phyloP scores from a whole-genome alignment of 2,888 invertebrate species.

The Halocaridina rubra region DNA sequence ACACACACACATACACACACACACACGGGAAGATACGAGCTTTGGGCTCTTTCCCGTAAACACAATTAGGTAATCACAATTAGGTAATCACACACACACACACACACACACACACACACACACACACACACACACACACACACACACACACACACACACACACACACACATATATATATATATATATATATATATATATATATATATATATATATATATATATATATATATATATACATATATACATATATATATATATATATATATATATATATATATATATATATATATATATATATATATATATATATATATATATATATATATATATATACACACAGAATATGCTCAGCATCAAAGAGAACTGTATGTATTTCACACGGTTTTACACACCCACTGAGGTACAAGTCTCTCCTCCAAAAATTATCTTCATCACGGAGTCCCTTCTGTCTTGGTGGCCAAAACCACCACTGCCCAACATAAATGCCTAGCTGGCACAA shows the following conservation, averaged over 20 bases:
- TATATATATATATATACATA: conserved; percentile 45
- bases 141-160: neutral
- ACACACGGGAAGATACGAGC: too few species aligned
- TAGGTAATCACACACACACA: neutral
- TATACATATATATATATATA: conserved; percentile 35
- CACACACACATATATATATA: conserved; percentile 4
- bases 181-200: conserved; percentile 25
- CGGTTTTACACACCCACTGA: too few species aligned
- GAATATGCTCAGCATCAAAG: too few species aligned
- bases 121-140: neutral
- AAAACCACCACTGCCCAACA: too few species aligned
- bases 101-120: neutral
- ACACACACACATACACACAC: too few species aligned
- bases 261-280: conserved; percentile 28
- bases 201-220: conserved; percentile 44
- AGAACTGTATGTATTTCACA: too few species aligned
- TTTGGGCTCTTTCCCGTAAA: too few species aligned
- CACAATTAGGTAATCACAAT: too few species aligned
- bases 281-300: conserved; percentile 30
- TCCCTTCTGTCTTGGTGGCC: too few species aligned
- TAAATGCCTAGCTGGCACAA: too few species aligned
- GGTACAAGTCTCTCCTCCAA: too few species aligned
- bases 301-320: conserved; percentile 9
- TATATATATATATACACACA: neutral
- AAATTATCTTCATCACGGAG: too few species aligned